These are phyloP conservation scores for Magallana angulata DNA, from an alignment of 1,140 invertebrate genomes.

Conservation along the genomic window DNA sequence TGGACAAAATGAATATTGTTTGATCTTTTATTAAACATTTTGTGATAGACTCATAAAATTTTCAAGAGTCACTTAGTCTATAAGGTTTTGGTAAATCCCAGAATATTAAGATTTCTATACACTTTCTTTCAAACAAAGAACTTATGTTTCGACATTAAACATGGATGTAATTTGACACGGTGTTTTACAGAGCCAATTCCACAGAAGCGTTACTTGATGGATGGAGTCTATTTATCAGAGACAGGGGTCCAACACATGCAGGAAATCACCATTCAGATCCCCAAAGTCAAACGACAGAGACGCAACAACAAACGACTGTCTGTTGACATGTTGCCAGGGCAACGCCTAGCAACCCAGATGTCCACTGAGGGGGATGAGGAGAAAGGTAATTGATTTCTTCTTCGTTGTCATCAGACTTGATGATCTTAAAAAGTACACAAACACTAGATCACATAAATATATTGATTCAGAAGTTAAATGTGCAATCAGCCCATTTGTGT, in stretches of 20 bases:
- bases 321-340: conserved; percentile 61
- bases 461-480: too few relatives aligned
- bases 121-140: too few relatives aligned
- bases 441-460: too few relatives aligned
- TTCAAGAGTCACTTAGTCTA: too few relatives aligned
- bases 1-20: background rate
- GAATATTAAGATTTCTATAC: too few relatives aligned
- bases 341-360: conserved; percentile 53
- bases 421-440: too few relatives aligned
- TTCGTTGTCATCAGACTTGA: too few relatives aligned
- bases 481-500: too few relatives aligned
- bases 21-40: too few relatives aligned
- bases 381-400: background rate
- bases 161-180: background rate
- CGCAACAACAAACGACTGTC: conserved; percentile 56
- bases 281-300: conserved; percentile 75
- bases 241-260: conserved; percentile 89
- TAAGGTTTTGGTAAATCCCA: too few relatives aligned
- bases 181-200: conserved; percentile 26
- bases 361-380: conserved; percentile 59
- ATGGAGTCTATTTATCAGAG: conserved; percentile 92
- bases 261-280: conserved; percentile 86
- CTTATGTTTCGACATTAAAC: too few relatives aligned
- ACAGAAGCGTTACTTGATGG: conserved; percentile 84
- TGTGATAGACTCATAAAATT: too few relatives aligned